Base-by-base conservation (phyloP, 2,113 vertebrate species). In the Serinus canaria region DNA sequence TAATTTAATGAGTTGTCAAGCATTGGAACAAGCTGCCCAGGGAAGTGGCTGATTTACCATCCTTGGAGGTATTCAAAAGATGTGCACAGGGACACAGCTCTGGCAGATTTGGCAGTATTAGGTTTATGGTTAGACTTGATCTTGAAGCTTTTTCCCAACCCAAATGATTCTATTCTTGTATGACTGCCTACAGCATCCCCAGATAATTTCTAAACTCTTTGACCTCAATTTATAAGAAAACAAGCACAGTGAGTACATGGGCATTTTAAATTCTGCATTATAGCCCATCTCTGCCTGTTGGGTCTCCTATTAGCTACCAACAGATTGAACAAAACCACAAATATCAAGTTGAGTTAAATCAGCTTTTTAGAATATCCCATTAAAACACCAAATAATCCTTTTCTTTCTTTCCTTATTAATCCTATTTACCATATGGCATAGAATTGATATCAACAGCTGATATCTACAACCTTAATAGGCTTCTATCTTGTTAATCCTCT, bases 281-380 rank as follows among this genome's bases (percentile, higher is more conserved):
- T 39, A 87, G 31, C 28, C 66, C 41, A 35, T 37, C 15, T 90
- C 46, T 92, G 20, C 24, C 44, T 84, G 11, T 72, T 89, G 30
- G 25, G 63, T 78, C 19, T 73, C 58, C 41, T 59, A 88, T 59
- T 58, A 91, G 28, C 39, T 90, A 78, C 59, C 46, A 91, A 79
- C 44, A 35, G 90, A 39, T 50, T 83, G 63, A 96, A 67, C 58
- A 64, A 95, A 88, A 78, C 27, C 92, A 83, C 17, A 91, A 77
- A 69, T 43, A 19, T 10, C 46, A 91, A 70, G 22, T 78, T 73
- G 70, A 89, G 39, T 95, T 59, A 63, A 92, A 64, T 56, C 25
- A 74, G 5, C 52, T 86, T 90, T 90, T 81, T n/a, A 86, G 33
- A 85, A 55, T 73, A 67, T 46, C 37, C 31, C 27, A 88, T 41